Percentiles rank a stretch among this genome's conserved stretches.
Conservation (phyloP, 2,797 vertebrate genomes). For the Onychomys leucogaster region DNA sequence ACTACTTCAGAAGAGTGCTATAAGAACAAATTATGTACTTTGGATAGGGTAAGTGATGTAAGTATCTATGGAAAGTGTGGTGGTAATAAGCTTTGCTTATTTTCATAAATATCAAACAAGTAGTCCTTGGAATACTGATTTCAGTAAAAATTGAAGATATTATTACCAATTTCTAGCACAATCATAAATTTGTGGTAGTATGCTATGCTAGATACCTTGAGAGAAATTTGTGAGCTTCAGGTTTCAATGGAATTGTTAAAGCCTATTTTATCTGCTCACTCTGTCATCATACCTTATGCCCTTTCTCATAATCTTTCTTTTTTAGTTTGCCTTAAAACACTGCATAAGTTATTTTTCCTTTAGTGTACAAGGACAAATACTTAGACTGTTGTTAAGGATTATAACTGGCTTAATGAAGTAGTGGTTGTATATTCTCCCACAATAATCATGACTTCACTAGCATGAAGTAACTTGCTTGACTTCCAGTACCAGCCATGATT, state of each 20-base stretch:
- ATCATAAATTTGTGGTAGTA: constrained; percentile 69
- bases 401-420: background rate
- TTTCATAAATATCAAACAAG: constrained; percentile 60
- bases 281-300: background rate
- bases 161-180: constrained; percentile 65
- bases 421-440: background rate
- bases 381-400: background rate
- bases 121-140: constrained; percentile 61
- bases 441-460: background rate
- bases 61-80: background rate
- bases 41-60: constrained; percentile 21
- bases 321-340: constrained; percentile 13
- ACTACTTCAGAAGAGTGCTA: constrained; percentile 10
- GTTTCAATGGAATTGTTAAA: constrained; percentile 69
- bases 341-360: constrained; percentile 34
- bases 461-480: background rate
- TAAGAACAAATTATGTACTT: constrained; percentile 54
- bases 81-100: constrained; percentile 18
- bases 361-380: background rate
- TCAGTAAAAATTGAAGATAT: constrained; percentile 67
- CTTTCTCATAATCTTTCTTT: background rate
- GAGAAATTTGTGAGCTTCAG: constrained; percentile 69
- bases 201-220: constrained; percentile 33
- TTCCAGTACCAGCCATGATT: background rate
- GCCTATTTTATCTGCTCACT: constrained; percentile 52